phyloP scores from a whole-genome alignment of 1,140 invertebrate species.

The Anastatus disparis region DNA sequence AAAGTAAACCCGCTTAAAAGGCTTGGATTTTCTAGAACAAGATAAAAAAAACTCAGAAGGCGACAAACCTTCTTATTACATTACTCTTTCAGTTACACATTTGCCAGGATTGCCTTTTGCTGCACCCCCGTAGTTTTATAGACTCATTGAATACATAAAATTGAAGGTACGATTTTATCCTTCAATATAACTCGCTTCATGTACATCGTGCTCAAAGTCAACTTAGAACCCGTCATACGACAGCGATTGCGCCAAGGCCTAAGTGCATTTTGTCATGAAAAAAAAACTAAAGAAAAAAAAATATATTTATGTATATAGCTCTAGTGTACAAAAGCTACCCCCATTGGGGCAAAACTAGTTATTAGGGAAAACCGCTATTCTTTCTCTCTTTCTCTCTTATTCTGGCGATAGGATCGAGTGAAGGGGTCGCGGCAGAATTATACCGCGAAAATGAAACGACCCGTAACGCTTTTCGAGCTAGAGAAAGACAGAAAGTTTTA shows the following conservation, averaged over 20 bases:
- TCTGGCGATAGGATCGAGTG: conserved; percentile 13
- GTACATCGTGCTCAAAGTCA: conserved; percentile 12
- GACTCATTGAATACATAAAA: conserved; percentile 12
- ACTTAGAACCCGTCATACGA: conserved; percentile 4
- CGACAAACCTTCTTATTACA: conserved; percentile 1
- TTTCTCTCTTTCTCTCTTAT: conserved; percentile 3
- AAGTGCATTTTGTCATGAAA: conserved; percentile 37
- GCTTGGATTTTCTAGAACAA: conserved; percentile 26
- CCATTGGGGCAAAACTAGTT: conserved; percentile 52
- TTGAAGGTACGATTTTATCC: background rate
- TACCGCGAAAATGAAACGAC: conserved; percentile 46
- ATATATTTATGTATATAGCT: background rate
- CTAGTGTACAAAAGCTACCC: conserved; percentile 31
- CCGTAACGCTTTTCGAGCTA: conserved; percentile 43
- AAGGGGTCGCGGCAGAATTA: conserved; percentile 26
- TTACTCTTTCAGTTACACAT: conserved; percentile 9
- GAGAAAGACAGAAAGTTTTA: conserved; percentile 3
- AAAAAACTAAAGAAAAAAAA: conserved; percentile 33
- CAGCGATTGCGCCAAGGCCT: conserved; percentile 13
- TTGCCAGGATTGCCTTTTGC: conserved; percentile 11
- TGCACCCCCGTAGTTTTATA: background rate
- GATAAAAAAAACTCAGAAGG: background rate
- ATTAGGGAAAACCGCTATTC: conserved; percentile 43
- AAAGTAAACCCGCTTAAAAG: conserved; percentile 20
- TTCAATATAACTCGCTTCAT: background rate